Base-by-base conservation (phyloP, 2,797 vertebrate genomes). In the Sparus aurata region DNA sequence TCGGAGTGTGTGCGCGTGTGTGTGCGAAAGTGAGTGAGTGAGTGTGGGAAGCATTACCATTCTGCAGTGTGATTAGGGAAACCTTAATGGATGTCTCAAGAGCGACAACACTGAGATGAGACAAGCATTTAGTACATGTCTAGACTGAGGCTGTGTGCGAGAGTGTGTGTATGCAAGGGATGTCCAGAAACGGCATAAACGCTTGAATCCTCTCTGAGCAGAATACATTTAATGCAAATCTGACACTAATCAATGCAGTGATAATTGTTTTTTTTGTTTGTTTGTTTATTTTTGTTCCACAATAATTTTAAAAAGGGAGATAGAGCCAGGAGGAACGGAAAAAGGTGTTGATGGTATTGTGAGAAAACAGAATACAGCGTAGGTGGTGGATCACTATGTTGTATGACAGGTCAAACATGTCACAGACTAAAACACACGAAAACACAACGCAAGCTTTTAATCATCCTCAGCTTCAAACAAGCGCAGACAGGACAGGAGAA, bases 41-140 rank as follows among this genome's bases (percentile, higher is more conserved):
- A 65, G 83, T 60, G 83, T 80, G 70, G 68, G 75, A 79, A 81
- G 85, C 81, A 82, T 90, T 87, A 87, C 86, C 86, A 83, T 91
- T 85, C 81, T 75, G 64, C 75, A 73, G 69, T 82, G 83, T 89
- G 86, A 94, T 93, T 92, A 93, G 83, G 72, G 68, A 58, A 85
- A 83, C 75, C 85, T 91, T 93, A 94, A 93, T 92, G 88, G 87
- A 90, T 63, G 75, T 81, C 87, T 89, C 72, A 67, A 78, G 70
- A 67, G 83, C 22, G 58, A 84, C 70, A 82, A 85, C 83, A 41
- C 79, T 49, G 74, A 87, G 83, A 90, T 79, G 81, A 90, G 85
- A 88, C 74, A 73, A 82, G 75, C 76, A 38, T 92, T 93, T 88
- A 92, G 75, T 68, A 47, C 69, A 75, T 80, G 74, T 89, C 84